Evolutionary conservation across 2,797 vertebrate species (phyloP).

Genomic region (Kryptolebias ocellatus): DNA sequence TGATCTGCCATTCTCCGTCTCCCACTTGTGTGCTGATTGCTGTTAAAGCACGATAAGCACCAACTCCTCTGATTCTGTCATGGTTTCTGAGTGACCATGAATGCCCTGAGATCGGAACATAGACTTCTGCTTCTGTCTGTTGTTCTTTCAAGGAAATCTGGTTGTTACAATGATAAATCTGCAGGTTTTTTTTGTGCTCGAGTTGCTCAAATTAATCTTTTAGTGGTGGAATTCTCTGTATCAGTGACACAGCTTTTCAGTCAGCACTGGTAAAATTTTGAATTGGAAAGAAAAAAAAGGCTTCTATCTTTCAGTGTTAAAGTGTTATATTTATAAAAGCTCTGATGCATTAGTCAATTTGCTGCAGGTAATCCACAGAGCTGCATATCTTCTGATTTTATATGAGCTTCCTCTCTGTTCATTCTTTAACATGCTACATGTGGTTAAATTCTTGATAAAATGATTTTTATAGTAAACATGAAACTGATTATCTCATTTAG

Average conservation of each 20-base stretch:
- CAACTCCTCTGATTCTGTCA: conserved; percentile 62
- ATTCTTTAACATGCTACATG: conserved; percentile 22
- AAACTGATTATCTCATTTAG: too few relatives aligned
- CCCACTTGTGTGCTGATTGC: conserved; percentile 42
- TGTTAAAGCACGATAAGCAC: conserved; percentile 63
- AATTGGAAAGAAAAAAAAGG: conserved; percentile 31
- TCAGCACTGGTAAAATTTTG: conserved; percentile 25
- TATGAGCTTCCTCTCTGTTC: conserved; percentile 41
- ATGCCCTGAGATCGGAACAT: conserved; percentile 28
- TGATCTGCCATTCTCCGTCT: conserved; percentile 75
- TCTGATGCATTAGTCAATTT: conserved; percentile 72
- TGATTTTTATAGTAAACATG: too few relatives aligned
- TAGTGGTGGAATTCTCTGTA: not conserved
- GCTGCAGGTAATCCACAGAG: conserved; percentile 65
- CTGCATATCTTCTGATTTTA: conserved; percentile 65
- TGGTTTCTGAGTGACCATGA: conserved; percentile 41
- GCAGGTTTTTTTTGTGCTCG: too few relatives aligned
- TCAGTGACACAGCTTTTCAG: conserved; percentile 19
- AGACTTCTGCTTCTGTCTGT: conserved; percentile 9
- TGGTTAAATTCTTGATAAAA: too few relatives aligned
- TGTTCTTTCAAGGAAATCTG: conserved; percentile 5
- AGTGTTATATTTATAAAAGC: conserved; percentile 62
- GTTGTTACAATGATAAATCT: not conserved
- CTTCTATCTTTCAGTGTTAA: conserved; percentile 43
- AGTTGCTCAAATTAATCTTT: conserved; percentile 4